Percentiles rank a stretch among this genome's conserved stretches.
These are phyloP conservation scores for Melolontha melolontha DNA, from an alignment of 2,888 invertebrate species.

Conservation along the genomic window DNA sequence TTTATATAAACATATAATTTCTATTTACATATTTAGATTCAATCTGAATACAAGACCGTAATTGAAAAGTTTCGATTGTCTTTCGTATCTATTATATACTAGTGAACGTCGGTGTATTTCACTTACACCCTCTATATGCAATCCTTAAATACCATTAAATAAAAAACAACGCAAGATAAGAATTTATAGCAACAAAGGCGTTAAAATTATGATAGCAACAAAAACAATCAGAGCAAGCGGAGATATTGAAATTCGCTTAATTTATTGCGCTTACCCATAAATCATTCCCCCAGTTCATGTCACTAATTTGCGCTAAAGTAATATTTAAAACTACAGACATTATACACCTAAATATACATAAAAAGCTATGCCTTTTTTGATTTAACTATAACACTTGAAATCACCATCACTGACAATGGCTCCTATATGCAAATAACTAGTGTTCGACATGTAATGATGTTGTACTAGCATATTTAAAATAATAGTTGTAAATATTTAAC, in stretches of 20 bases:
- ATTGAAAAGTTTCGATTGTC: too few species aligned
- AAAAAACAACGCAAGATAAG: slow-evolving; percentile 7
- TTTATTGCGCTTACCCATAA: slow-evolving; percentile 63
- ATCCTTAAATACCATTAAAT: neutral
- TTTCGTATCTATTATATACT: too few species aligned
- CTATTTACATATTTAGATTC: too few species aligned
- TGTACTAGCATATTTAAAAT: too few species aligned
- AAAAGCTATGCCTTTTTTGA: slow-evolving; percentile 9
- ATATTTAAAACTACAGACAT: slow-evolving; percentile 32
- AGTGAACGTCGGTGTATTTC: too few species aligned
- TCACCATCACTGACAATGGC: slow-evolving; percentile 35
- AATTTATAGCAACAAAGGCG: slow-evolving; percentile 12
- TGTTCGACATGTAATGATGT: too few species aligned
- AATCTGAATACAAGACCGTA: too few species aligned
- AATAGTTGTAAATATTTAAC: too few species aligned
- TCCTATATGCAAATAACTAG: slow-evolving; percentile 12
- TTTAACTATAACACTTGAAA: slow-evolving; percentile 25
- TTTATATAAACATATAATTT: too few species aligned
- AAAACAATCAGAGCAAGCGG: slow-evolving; percentile 19
- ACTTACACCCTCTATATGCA: too few species aligned
- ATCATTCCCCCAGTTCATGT: slow-evolving; percentile 63
- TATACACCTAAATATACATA: slow-evolving; percentile 19
- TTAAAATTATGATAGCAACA: slow-evolving; percentile 41
- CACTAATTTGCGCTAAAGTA: slow-evolving; percentile 30
- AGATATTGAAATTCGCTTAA: slow-evolving; percentile 11